phyloP scores from a whole-genome alignment of 2,888 invertebrate species.

The Scrobipalpa atriplicella region DNA sequence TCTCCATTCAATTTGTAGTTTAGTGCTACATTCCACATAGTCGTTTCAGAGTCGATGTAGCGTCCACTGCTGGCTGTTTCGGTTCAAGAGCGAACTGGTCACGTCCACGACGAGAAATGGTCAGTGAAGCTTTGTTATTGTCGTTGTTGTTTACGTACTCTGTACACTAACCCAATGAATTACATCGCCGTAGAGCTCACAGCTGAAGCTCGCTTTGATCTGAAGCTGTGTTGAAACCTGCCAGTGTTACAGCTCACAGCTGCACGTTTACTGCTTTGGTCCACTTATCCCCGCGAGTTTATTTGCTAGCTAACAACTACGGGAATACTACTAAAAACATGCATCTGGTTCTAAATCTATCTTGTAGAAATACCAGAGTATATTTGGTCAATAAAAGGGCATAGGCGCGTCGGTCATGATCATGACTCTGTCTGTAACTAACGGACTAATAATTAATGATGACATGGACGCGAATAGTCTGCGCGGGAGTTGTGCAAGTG shows the following conservation, averaged over 20 bases:
- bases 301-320: background rate
- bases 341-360: background rate
- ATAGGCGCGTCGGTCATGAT: background rate
- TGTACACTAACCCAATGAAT: conserved; percentile 50
- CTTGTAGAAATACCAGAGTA: background rate
- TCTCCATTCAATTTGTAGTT: conserved; percentile 5
- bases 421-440: background rate
- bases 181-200: conserved; percentile 35
- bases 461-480: background rate
- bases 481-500: conserved; percentile 38
- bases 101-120: background rate
- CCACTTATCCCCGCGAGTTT: conserved; percentile 4
- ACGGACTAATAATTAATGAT: conserved; percentile 17
- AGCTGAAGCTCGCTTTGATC: conserved; percentile 29
- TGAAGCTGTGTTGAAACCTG: conserved; percentile 7
- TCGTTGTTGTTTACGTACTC: background rate
- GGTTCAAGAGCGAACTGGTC: background rate
- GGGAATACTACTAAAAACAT: background rate
- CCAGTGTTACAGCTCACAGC: conserved; percentile 11
- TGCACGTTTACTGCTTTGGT: conserved; percentile 19
- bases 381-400: background rate
- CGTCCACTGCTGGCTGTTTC: background rate
- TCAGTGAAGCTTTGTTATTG: background rate
- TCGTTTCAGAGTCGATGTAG: background rate
- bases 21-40: background rate